Evolutionary conservation across 2,113 vertebrate genomes (phyloP), one percentile per base, ranked within the genome.

Genomic region (Sardina pilchardus): DNA sequence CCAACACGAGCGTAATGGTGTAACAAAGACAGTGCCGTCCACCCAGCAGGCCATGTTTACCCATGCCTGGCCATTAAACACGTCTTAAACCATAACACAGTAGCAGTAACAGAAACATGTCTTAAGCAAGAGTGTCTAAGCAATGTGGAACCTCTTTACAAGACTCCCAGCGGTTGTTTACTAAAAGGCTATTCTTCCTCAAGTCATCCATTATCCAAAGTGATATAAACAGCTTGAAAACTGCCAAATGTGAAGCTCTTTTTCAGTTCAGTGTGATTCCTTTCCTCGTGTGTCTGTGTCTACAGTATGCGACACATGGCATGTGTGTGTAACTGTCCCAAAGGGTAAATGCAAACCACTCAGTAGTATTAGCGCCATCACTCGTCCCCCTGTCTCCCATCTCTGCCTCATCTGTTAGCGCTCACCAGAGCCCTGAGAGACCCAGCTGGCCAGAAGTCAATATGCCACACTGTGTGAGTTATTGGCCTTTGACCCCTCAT

Each of bases 1-100:
- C 34, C 30, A 39, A 39, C 39, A 84, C 42, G 82, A 87, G 82
- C 30, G 26, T 83, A 67, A 84, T 84, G 36, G 67, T 80, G 86
- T 45, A 82, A 78, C 82, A 85, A 85, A 86, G 44, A 67, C 26
- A 42, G 34, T 39, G 19, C 75, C 63, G 83, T 83, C 59, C 36
- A 75, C 59, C 34, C 53, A 83, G 42, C 47, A 43, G 56, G 50
- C 83, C 16, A 14, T 75, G 86, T 75, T 42, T 80, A 80, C 4
- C 39, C 34, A 78, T 39, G 9, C 30, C 34, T 78, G 30, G 39
- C 75, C 47, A 83, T 30, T 83, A n/a, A 53, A 80, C 71, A 71
- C 39, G n/a, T 45, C 9, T 6, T 71, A 81, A 83, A 50, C 42
- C 34, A 43, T 5, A 39, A 85, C 80, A 75, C 81, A 81, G 81